These are phyloP conservation scores for Sparus aurata DNA, from an alignment of 2,797 vertebrate genomes.

Conservation along the genomic window DNA sequence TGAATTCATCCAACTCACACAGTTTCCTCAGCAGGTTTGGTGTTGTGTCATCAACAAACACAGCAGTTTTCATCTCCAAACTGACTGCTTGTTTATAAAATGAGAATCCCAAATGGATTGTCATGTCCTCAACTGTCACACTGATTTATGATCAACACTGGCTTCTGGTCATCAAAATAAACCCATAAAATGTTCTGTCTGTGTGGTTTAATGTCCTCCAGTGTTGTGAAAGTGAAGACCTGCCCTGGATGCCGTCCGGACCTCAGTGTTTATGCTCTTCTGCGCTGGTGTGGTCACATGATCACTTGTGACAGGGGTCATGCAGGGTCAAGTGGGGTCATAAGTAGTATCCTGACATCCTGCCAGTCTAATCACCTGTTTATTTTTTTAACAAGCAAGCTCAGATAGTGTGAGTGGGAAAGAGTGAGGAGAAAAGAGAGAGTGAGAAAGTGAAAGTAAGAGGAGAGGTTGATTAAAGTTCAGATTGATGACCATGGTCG, in stretches of 20 bases:
- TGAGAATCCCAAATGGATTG: background rate
- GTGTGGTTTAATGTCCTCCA: background rate
- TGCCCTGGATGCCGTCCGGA: conserved; percentile 1
- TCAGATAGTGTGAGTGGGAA: conserved; percentile 41
- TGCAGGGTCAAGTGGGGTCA: conserved; percentile 87
- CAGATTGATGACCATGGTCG: conserved; percentile 17
- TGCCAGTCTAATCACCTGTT: conserved; percentile 82
- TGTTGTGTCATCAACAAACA: background rate
- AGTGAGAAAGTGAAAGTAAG: conserved; percentile 48
- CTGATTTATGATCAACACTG: conserved; percentile 15
- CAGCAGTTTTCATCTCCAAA: background rate
- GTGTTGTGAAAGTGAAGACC: conserved; percentile 2
- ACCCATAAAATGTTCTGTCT: background rate
- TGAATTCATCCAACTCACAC: background rate
- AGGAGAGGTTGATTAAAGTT: conserved; percentile 55
- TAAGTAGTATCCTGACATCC: conserved; percentile 83
- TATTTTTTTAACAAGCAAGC: conserved; percentile 79
- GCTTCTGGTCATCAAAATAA: conserved; percentile 7
- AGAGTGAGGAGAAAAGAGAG: background rate
- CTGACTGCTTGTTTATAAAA: background rate
- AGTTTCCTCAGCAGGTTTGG: background rate
- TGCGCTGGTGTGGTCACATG: conserved; percentile 79
- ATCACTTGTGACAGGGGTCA: conserved; percentile 86
- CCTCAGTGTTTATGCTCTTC: background rate
- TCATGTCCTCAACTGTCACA: background rate